These are phyloP conservation scores for Larimichthys polyactis DNA, from an alignment of 2,113 vertebrate genomes.

Conservation along the genomic window DNA sequence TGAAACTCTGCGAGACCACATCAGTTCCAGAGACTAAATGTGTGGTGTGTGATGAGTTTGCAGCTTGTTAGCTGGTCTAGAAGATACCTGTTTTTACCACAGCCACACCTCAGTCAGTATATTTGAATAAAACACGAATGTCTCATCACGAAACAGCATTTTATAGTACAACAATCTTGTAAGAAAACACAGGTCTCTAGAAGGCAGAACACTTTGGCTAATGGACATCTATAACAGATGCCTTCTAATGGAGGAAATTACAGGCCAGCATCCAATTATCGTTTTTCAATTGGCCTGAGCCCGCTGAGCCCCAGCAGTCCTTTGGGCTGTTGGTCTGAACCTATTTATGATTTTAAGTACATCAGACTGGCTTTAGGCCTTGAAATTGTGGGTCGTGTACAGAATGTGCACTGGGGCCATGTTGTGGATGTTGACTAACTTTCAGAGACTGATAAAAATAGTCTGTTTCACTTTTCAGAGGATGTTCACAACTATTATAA, in stretches of 20 bases:
- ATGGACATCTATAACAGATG: conserved; percentile 11
- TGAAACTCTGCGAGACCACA: too few relatives aligned
- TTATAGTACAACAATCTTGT: neutral
- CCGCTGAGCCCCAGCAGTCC: too few relatives aligned
- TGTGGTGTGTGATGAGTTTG: neutral
- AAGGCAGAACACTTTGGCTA: neutral
- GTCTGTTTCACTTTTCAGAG: neutral
- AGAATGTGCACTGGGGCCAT: neutral
- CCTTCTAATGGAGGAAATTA: conserved; percentile 5
- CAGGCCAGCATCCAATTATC: neutral
- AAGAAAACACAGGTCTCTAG: neutral
- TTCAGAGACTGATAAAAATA: neutral
- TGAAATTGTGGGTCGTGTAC: neutral
- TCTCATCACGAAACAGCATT: neutral
- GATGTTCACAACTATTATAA: neutral
- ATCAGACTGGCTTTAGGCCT: neutral
- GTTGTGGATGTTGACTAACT: neutral
- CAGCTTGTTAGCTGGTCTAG: neutral
- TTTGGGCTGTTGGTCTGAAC: neutral
- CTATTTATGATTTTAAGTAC: neutral
- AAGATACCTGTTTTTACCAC: too few relatives aligned
- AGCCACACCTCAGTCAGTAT: too few relatives aligned
- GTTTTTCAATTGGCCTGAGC: neutral
- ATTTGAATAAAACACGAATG: too few relatives aligned
- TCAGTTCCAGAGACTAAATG: neutral